Percentiles rank a stretch among this genome's conserved stretches.
Evolutionary conservation across 1,140 invertebrate genomes (phyloP).

Genomic region (Oryctes rhinoceros): DNA sequence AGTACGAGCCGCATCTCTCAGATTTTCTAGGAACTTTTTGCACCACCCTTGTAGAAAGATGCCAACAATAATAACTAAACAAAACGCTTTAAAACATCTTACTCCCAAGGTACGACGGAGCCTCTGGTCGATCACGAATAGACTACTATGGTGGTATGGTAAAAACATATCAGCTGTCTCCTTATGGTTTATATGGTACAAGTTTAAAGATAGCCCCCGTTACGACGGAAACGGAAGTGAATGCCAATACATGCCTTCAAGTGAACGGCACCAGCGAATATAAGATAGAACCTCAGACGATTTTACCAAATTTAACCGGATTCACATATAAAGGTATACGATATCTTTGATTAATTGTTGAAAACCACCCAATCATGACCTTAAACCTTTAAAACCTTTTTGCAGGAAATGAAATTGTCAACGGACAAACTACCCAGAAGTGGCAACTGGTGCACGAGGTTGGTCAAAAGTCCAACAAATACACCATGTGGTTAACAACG

Average conservation of each 20-base stretch:
- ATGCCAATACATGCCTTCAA: slow-evolving; percentile 83
- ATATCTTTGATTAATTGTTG: not conserved
- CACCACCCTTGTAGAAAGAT: no score
- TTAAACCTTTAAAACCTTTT: slow-evolving; percentile 46
- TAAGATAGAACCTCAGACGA: slow-evolving; percentile 74
- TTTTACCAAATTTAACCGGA: slow-evolving; percentile 82
- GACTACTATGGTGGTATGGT: slow-evolving; percentile 96
- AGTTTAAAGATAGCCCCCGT: slow-evolving; percentile 87
- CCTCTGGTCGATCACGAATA: slow-evolving; percentile 80
- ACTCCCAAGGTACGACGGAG: slow-evolving; percentile 68
- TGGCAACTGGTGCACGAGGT: slow-evolving; percentile 74
- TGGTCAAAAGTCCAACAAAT: slow-evolving; percentile 86
- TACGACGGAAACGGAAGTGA: slow-evolving; percentile 77
- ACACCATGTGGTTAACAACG: slow-evolving; percentile 84
- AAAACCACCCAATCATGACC: not conserved
- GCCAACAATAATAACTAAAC: not conserved
- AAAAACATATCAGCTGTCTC: slow-evolving; percentile 83
- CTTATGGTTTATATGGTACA: slow-evolving; percentile 71
- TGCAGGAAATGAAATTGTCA: slow-evolving; percentile 71
- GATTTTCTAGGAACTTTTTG: no score
- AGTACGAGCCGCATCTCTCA: no score
- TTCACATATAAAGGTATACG: slow-evolving; percentile 72
- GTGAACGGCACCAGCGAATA: slow-evolving; percentile 78
- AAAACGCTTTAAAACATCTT: not conserved
- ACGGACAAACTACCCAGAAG: slow-evolving; percentile 74